Evolutionary conservation across 2,888 invertebrate genomes (phyloP).

Genomic region (Unio pictorum): DNA sequence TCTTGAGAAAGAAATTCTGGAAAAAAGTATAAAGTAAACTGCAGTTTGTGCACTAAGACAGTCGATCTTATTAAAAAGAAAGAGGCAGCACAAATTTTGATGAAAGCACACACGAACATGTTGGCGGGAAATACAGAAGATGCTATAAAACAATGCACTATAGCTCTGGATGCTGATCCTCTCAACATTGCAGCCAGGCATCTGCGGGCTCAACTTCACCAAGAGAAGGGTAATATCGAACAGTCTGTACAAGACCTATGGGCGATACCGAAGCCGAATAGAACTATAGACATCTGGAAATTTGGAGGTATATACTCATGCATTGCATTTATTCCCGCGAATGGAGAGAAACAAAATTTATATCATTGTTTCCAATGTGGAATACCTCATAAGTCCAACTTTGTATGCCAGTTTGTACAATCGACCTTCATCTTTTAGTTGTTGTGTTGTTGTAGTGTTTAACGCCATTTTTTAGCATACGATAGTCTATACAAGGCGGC

Average conservation of each 20-base stretch:
- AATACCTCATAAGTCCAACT: too few species aligned
- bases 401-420: too few species aligned
- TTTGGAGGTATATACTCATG: conserved; percentile 50
- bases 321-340: too few species aligned
- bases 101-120: conserved; percentile 41
- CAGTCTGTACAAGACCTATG: conserved; percentile 51
- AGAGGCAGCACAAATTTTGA: conserved; percentile 42
- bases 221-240: conserved; percentile 35
- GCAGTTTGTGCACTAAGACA: conserved; percentile 1
- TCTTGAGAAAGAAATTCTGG: conserved; percentile 54
- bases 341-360: too few species aligned
- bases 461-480: too few species aligned
- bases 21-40: conserved; percentile 48
- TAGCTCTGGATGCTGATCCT: conserved; percentile 36
- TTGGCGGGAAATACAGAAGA: conserved; percentile 29
- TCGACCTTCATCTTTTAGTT: too few species aligned
- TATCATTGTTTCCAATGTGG: too few species aligned
- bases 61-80: conserved; percentile 21
- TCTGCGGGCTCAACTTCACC: conserved; percentile 47
- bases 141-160: conserved; percentile 35
- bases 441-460: too few species aligned
- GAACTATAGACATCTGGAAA: conserved; percentile 59
- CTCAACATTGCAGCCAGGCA: conserved; percentile 42
- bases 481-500: too few species aligned
- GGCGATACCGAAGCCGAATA: conserved; percentile 50